These are phyloP conservation scores for Sebastes elongatus DNA, from an alignment of 2,797 vertebrate species.

Conservation along the genomic window DNA sequence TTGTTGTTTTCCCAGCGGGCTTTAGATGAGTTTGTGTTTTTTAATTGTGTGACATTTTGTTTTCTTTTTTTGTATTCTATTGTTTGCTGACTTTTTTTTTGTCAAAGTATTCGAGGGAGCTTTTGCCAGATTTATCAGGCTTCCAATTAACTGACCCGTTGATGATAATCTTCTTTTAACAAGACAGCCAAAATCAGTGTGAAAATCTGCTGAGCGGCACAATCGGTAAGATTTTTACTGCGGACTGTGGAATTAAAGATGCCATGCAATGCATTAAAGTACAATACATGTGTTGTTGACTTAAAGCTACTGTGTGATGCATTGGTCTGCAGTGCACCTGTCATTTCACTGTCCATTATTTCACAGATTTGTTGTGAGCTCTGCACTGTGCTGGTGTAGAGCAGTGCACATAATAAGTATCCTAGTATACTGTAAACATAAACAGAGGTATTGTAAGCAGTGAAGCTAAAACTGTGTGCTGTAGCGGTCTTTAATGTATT, in stretches of 20 bases:
- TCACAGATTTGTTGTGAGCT: neutral
- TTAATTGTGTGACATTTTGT: neutral
- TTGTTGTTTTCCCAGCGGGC: constrained; percentile 2
- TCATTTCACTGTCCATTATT: neutral
- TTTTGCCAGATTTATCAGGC: constrained; percentile 8
- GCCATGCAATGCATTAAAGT: constrained; percentile 25
- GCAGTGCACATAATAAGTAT: neutral
- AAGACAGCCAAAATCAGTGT: neutral
- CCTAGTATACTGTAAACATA: neutral
- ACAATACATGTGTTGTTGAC: neutral
- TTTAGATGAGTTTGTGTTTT: neutral
- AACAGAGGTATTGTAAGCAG: neutral
- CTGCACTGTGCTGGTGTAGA: neutral
- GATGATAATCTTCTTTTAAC: neutral
- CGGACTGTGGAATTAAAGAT: constrained; percentile 7
- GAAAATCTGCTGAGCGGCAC: neutral
- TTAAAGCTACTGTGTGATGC: neutral
- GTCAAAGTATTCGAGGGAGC: neutral
- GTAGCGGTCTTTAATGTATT: constrained; percentile 5
- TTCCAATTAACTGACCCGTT: neutral
- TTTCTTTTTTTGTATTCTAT: neutral
- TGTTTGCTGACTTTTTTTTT: neutral
- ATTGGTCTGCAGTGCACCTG: neutral
- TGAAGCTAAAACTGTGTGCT: neutral
- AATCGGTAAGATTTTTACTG: neutral